A percentile compares a stretch with the other conserved stretches of the same genome.
phyloP scores from a whole-genome alignment of 2,888 invertebrate genomes.

The Xanthia togata region DNA sequence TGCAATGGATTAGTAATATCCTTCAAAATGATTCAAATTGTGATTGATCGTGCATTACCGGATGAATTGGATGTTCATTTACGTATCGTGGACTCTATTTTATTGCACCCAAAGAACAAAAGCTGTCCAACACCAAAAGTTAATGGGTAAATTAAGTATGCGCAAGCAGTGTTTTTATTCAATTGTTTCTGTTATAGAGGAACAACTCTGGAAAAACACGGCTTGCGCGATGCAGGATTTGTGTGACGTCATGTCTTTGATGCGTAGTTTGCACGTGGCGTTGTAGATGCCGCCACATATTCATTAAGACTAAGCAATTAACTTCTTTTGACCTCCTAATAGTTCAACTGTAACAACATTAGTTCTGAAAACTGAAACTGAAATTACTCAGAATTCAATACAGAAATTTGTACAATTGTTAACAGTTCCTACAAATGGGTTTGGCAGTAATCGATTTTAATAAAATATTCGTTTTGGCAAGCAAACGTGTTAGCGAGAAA shows the following conservation, averaged over 20 bases:
- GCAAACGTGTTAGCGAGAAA: constrained; percentile 17
- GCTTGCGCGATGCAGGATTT: too few relatives aligned
- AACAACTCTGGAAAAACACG: too few relatives aligned
- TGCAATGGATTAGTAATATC: too few relatives aligned
- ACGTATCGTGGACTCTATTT: not conserved
- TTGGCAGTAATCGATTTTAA: constrained; percentile 28
- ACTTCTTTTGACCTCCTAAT: constrained; percentile 8
- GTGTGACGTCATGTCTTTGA: too few relatives aligned
- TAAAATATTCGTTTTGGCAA: constrained; percentile 32
- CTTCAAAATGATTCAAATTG: too few relatives aligned
- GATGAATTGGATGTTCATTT: not conserved
- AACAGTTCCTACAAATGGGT: constrained; percentile 19
- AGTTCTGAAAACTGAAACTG: constrained; percentile 23
- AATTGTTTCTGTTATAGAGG: not conserved
- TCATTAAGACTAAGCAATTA: not conserved
- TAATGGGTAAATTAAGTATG: too few relatives aligned
- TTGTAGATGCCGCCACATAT: too few relatives aligned
- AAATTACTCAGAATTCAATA: constrained; percentile 35
- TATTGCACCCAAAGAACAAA: not conserved
- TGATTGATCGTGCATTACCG: too few relatives aligned
- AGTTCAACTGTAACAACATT: constrained; percentile 3
- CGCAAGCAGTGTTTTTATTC: too few relatives aligned
- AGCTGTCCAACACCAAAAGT: not conserved
- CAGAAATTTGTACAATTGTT: constrained; percentile 8
- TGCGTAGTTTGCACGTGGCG: too few relatives aligned